These are phyloP conservation scores for Pao palembangensis DNA, from an alignment of 2,113 vertebrate genomes.

Conservation along the genomic window DNA sequence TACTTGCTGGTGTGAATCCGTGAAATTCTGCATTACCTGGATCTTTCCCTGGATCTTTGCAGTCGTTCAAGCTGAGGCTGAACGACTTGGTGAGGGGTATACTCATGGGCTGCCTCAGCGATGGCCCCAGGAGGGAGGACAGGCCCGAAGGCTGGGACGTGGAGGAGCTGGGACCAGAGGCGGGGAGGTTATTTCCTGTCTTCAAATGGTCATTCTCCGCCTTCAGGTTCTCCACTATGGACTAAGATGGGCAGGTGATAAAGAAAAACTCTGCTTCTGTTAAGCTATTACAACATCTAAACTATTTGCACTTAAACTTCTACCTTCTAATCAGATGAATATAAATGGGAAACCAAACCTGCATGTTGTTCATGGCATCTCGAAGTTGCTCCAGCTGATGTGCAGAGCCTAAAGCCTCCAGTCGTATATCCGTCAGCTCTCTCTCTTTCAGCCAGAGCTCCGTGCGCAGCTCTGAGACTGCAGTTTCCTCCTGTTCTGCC, in stretches of 20 bases:
- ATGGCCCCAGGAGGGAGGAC: conserved; percentile 76
- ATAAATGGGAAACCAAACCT: conserved; percentile 74
- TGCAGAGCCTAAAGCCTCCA: conserved; percentile 92
- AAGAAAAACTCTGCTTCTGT: no score
- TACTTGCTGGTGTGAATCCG: no score
- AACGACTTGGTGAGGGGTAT: conserved; percentile 86
- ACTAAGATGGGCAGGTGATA: conserved; percentile 60
- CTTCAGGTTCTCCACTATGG: conserved; percentile 91
- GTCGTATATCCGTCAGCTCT: conserved; percentile 90
- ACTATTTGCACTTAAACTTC: no score
- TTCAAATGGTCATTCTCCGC: conserved; percentile 92
- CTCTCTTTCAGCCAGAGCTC: conserved; percentile 96
- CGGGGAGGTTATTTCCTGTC: conserved; percentile 73
- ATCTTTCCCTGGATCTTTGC: conserved; percentile 78
- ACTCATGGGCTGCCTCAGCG: conserved; percentile 81
- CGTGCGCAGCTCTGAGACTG: conserved; percentile 87
- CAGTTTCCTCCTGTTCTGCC: conserved; percentile 81
- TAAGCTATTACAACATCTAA: no score
- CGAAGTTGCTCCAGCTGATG: conserved; percentile 92
- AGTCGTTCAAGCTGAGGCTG: conserved; percentile 78
- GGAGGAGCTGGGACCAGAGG: conserved; percentile 73
- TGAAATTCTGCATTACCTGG: neutral
- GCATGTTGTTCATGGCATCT: conserved; percentile 96
- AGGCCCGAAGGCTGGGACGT: conserved; percentile 76
- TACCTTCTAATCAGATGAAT: neutral